Conservation (phyloP, 2,797 vertebrate genomes). For the Sebastes paucispinis region DNA sequence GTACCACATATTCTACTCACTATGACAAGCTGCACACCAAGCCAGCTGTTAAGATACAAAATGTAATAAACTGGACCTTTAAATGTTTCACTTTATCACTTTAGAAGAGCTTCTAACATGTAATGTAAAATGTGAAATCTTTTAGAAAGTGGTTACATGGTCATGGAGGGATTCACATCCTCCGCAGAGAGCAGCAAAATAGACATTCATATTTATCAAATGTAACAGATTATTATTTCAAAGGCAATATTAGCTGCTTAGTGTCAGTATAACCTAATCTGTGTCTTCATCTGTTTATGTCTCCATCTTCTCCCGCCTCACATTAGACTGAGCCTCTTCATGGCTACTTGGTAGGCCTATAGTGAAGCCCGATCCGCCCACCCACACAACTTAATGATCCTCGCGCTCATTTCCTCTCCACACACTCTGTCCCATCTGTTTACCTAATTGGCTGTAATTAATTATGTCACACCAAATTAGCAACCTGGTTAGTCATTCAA, state of each 20-base stretch:
- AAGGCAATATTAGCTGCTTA: conserved; percentile 34
- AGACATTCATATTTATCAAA: conserved; percentile 23
- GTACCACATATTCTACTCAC: not conserved
- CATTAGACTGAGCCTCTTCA: conserved; percentile 28
- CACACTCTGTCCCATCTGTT: conserved; percentile 70
- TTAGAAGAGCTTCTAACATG: not conserved
- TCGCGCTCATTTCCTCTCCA: conserved; percentile 59
- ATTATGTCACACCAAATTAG: conserved; percentile 78
- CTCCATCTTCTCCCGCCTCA: conserved; percentile 20
- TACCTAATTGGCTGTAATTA: conserved; percentile 79
- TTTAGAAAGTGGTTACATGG: not conserved
- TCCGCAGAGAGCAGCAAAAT: not conserved
- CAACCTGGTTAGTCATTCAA: conserved; percentile 73
- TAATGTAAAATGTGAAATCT: not conserved
- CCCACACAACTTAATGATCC: conserved; percentile 70
- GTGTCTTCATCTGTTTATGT: conserved; percentile 31
- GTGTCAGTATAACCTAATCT: conserved; percentile 48
- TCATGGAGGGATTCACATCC: not conserved
- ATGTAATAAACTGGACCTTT: not conserved
- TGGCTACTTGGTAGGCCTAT: conserved; percentile 23
- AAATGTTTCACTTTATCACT: not conserved
- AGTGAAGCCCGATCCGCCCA: conserved; percentile 50
- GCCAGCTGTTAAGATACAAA: not conserved
- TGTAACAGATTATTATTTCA: conserved; percentile 38
- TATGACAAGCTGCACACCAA: not conserved